Evolutionary conservation across 2,888 invertebrate species (phyloP), one percentile per base, ranked within the genome.

Genomic region (Hesperia comma): DNA sequence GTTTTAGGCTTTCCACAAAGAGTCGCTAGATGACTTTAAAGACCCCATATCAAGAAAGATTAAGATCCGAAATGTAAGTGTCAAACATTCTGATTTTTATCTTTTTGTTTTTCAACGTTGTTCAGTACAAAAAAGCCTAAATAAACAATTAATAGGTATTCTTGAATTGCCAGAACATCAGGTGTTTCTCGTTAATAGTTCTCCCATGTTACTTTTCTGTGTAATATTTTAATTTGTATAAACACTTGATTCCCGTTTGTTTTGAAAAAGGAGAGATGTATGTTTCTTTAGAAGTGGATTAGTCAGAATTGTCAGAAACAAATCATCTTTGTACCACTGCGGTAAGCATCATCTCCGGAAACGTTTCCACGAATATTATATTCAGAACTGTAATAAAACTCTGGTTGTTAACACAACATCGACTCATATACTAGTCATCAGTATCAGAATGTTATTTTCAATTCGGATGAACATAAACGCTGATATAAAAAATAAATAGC

Each of bases 181-280:
- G 51, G 5, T 51, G 43, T 55, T 53, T 55, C 19, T 55, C n/a
- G 19, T 32, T 32, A 63, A 63, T 63, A n/a, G 17, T 17, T 63
- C 55, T 7, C 37, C 37, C 37, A 37, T 61, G 32, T 55, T 55
- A 55, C 43, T 43, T 63, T 40, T 53, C 32, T 54, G 32, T 55
- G 10, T 51, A 51, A 51, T 63, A 33, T 32, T 63, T 26, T 54
- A 51, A 21, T 51, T 51, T 55, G 55, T 41, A 63, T 33, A 63
- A 63, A 55, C 62, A 43, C 12, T 33, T 53, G 21, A 40, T 14
- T 26, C 14, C 14, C 41, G 54, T 63, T 63, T 63, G 55, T 61
- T 33, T 57, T 61, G 33, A 17, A n/a, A 26, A 32, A 14, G 15
- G 8, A 61, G 33, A 61, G 49, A 32, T 49, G 12, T 56, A 32